phyloP scores from a whole-genome alignment of 2,888 invertebrate species.

The Linnaemya tessellans region DNA sequence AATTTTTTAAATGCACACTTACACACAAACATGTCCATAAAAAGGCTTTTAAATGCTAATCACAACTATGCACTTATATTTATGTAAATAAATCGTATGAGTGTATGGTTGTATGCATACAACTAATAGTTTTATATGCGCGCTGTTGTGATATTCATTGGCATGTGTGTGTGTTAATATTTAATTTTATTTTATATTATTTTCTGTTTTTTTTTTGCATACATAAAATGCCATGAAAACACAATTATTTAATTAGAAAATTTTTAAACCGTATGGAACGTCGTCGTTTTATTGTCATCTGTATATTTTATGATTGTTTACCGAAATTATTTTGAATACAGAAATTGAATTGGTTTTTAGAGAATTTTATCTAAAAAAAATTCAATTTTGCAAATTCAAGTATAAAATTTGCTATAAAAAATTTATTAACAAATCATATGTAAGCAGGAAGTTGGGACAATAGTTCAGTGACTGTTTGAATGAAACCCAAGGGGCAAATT shows the following conservation, averaged over 20 bases:
- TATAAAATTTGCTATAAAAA: not conserved
- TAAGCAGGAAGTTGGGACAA: too few relatives aligned
- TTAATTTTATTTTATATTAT: too few relatives aligned
- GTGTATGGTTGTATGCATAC: not conserved
- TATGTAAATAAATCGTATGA: not conserved
- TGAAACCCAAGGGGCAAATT: too few relatives aligned
- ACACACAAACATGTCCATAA: conserved; percentile 41
- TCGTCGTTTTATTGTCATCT: conserved; percentile 11
- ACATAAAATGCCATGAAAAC: conserved; percentile 36
- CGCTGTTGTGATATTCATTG: conserved; percentile 6
- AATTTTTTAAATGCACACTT: conserved; percentile 60
- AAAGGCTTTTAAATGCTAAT: conserved; percentile 69
- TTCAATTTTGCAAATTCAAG: not conserved
- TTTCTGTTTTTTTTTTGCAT: not conserved
- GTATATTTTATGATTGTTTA: conserved; percentile 26
- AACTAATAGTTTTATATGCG: not conserved
- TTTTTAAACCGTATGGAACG: conserved; percentile 2
- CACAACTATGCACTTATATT: not conserved
- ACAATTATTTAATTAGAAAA: conserved; percentile 45
- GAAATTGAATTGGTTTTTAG: conserved; percentile 16
- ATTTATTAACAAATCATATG: too few relatives aligned
- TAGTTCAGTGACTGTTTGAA: too few relatives aligned
- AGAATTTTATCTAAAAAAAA: not conserved
- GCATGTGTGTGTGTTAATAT: not conserved
- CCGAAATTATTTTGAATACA: conserved; percentile 8